Conservation (phyloP, 2,888 invertebrate species). For the Lepas anatifera region DNA sequence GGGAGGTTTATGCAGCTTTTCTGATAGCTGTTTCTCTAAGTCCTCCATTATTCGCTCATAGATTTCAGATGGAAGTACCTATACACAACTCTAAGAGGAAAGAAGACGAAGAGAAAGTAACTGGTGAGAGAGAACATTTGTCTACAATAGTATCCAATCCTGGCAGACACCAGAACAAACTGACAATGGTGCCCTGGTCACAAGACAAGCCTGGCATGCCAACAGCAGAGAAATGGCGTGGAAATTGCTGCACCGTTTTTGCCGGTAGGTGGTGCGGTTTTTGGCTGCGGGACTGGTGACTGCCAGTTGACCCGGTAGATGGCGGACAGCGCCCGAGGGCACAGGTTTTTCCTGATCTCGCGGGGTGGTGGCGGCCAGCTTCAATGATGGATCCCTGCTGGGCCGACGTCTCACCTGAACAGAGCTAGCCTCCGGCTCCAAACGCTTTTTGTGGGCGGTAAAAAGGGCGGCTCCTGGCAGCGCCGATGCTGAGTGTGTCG, state of each 20-base stretch:
- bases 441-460: neutral
- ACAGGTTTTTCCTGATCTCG: neutral
- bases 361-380: too few species aligned
- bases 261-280: neutral
- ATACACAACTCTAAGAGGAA: too few species aligned
- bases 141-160: neutral
- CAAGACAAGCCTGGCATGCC: neutral
- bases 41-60: too few species aligned
- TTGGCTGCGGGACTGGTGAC: neutral
- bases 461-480: neutral
- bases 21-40: too few species aligned
- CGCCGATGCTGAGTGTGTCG: neutral
- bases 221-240: neutral
- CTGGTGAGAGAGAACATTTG: too few species aligned
- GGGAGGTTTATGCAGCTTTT: too few species aligned
- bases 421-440: neutral
- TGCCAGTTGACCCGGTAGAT: neutral
- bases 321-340: neutral
- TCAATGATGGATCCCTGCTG: neutral
- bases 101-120: too few species aligned
- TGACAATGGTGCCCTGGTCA: neutral
- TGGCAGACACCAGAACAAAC: constrained; percentile 2
- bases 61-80: too few species aligned
- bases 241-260: neutral
- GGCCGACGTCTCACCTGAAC: neutral